phyloP scores from a whole-genome alignment of 2,797 vertebrate species.

The Chrysocyon brachyurus region DNA sequence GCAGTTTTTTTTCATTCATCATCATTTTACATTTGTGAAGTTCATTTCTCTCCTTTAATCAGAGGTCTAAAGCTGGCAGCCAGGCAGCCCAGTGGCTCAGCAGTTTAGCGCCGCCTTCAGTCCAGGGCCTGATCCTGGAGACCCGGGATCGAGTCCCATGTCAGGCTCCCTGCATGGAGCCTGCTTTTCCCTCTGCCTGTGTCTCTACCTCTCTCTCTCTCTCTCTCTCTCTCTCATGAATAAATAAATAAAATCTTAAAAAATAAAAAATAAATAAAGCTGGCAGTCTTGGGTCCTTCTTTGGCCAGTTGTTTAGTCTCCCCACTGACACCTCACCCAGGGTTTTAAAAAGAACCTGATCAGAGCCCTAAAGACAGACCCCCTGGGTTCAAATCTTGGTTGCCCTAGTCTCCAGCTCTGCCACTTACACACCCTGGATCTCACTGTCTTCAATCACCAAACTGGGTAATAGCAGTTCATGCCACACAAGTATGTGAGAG shows the following conservation, averaged over 20 bases:
- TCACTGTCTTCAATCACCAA: not conserved
- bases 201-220: no score
- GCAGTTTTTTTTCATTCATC: not conserved
- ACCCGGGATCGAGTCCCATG: no score
- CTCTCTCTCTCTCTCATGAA: no score
- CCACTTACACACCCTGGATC: not conserved
- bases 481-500: not conserved
- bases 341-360: slow-evolving; percentile 7
- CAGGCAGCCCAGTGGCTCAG: no score
- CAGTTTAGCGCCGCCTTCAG: no score
- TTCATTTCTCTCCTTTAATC: slow-evolving; percentile 36
- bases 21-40: slow-evolving; percentile 56
- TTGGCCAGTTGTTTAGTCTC: not conserved
- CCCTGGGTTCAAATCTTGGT: not conserved
- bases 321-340: not conserved
- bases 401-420: not conserved
- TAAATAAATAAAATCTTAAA: no score
- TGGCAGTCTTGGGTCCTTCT: not conserved
- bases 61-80: not conserved
- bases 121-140: no score
- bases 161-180: no score
- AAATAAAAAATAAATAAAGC: not conserved
- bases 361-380: not conserved
- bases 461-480: not conserved
- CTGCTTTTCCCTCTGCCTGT: no score